Evolutionary conservation across 2,113 vertebrate species (phyloP).

Genomic region (Crotalus horridus): DNA sequence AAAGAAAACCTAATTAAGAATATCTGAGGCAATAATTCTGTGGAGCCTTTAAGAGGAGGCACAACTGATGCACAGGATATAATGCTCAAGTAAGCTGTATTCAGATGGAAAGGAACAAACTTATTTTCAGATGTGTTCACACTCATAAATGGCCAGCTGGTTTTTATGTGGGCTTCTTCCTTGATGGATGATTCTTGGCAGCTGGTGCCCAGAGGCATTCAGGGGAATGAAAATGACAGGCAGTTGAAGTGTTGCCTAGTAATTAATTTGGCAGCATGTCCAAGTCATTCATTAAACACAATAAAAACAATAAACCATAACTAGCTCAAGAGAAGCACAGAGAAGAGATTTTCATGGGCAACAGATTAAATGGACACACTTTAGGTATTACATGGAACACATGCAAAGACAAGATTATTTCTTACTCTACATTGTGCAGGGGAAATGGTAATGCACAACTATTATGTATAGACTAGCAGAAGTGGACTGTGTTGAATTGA

Average conservation of each 20-base stretch:
- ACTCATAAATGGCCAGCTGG: neutral
- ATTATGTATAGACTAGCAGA: neutral
- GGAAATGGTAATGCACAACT: neutral
- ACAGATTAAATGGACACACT: neutral
- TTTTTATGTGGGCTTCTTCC: neutral
- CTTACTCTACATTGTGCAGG: neutral
- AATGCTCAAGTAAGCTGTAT: neutral
- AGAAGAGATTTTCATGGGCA: neutral
- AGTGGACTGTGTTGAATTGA: neutral
- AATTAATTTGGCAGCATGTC: neutral
- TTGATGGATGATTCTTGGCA: neutral
- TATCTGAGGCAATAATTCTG: neutral
- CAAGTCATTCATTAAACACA: neutral
- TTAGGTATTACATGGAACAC: neutral
- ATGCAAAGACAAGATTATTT: neutral
- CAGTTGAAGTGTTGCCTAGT: neutral
- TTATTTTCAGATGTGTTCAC: neutral
- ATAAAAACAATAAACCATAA: neutral
- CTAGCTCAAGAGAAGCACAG: neutral
- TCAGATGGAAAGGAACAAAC: neutral
- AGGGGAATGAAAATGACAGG: neutral
- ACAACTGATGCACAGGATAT: neutral
- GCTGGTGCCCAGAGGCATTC: neutral
- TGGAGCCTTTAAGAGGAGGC: neutral
- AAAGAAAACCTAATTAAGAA: neutral